phyloP scores from a whole-genome alignment of 2,797 vertebrate species.

The Chaenodraco wilsoni region DNA sequence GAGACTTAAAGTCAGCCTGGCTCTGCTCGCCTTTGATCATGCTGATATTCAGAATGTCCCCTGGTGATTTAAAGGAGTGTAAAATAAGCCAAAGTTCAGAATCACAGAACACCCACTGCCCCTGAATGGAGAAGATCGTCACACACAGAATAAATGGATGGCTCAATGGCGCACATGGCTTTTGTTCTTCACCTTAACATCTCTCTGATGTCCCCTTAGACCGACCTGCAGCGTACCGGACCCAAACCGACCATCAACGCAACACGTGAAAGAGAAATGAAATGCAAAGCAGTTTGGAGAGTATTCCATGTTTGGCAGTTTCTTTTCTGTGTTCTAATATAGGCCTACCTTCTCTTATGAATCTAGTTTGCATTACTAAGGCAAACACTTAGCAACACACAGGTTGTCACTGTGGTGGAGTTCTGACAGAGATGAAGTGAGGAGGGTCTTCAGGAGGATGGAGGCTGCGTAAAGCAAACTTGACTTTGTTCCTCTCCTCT shows the following conservation, averaged over 20 bases:
- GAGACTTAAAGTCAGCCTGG: constrained; percentile 34
- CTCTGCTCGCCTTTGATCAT: constrained; percentile 31
- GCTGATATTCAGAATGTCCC: background rate
- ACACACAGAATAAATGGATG: background rate
- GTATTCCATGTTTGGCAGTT: background rate
- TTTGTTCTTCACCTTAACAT: background rate
- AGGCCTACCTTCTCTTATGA: too few relatives aligned
- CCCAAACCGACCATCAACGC: background rate
- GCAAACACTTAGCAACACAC: too few relatives aligned
- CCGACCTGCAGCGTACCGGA: background rate
- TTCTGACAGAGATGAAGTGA: background rate
- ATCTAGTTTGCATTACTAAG: too few relatives aligned
- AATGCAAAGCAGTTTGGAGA: background rate
- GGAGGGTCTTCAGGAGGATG: constrained; percentile 54
- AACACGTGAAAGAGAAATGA: background rate
- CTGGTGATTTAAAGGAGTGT: constrained; percentile 33
- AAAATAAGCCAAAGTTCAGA: constrained; percentile 20
- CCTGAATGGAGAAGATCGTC: background rate
- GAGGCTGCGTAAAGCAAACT: constrained; percentile 72
- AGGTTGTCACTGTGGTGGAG: background rate
- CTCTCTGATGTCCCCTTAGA: background rate
- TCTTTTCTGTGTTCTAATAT: background rate
- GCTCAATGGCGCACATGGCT: background rate
- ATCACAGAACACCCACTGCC: constrained; percentile 27
- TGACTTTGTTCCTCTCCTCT: too few relatives aligned